phyloP scores from a whole-genome alignment of 2,888 invertebrate genomes.

The Yponomeuta evonymella region DNA sequence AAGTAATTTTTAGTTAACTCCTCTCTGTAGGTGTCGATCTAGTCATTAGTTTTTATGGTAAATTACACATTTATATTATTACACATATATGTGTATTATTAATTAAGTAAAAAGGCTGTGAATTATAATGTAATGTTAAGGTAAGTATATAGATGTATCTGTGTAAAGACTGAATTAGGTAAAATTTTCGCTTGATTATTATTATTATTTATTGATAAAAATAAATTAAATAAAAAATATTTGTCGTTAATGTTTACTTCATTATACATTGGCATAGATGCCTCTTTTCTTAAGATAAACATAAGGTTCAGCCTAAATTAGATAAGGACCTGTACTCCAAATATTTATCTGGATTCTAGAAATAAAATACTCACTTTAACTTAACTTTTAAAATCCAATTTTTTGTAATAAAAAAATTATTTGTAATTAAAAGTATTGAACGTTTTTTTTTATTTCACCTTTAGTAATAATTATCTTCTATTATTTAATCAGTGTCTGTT shows the following conservation, averaged over 20 bases:
- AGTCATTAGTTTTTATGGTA: slow-evolving; percentile 34
- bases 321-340: too few species aligned
- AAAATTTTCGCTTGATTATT: neutral
- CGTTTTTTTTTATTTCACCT: too few species aligned
- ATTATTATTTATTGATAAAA: neutral
- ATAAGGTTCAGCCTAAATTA: too few species aligned
- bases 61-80: neutral
- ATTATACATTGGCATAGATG: neutral
- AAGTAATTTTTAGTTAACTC: slow-evolving; percentile 41
- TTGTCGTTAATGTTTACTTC: neutral
- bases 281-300: too few species aligned
- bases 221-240: neutral
- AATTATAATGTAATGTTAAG: neutral
- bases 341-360: too few species aligned
- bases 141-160: neutral
- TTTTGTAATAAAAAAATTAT: too few species aligned
- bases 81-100: neutral
- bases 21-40: slow-evolving; percentile 28
- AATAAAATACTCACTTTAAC: too few species aligned
- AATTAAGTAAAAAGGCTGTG: slow-evolving; percentile 7
- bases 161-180: neutral
- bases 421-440: too few species aligned
- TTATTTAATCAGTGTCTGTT: too few species aligned
- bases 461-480: too few species aligned
- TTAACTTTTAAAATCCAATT: too few species aligned